Percentiles rank a stretch among this genome's conserved stretches.
Conservation (phyloP, 2,888 invertebrate species). For the Ornithoptera alexandrae region DNA sequence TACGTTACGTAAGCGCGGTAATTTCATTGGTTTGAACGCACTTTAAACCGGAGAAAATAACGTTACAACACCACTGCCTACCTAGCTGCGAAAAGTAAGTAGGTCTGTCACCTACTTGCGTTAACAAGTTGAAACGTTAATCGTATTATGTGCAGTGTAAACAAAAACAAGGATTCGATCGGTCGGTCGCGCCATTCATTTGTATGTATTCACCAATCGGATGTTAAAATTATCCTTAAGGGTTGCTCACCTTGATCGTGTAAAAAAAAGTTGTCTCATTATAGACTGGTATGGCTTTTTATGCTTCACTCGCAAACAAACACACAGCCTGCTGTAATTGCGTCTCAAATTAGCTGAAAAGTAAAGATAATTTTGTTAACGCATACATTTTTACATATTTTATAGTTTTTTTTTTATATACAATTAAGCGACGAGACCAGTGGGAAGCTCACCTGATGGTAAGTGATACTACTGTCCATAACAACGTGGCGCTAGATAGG, state of each 20-base stretch:
- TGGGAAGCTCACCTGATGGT: too few species aligned
- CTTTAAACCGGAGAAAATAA: too few species aligned
- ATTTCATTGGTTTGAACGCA: background rate
- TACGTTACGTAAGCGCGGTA: background rate
- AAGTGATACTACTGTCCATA: too few species aligned
- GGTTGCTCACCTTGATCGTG: constrained; percentile 38
- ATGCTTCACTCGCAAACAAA: constrained; percentile 35
- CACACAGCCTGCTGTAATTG: constrained; percentile 10
- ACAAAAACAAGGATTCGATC: constrained; percentile 1
- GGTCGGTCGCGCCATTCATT: constrained; percentile 27
- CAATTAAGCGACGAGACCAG: too few species aligned
- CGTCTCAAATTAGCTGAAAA: background rate
- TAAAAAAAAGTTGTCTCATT: constrained; percentile 39
- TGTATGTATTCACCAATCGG: constrained; percentile 14
- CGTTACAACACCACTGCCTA: too few species aligned
- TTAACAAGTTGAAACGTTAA: background rate
- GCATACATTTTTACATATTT: too few species aligned
- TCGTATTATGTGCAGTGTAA: background rate
- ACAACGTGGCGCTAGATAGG: too few species aligned
- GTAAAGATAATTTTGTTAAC: background rate
- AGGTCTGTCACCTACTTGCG: background rate
- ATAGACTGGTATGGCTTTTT: constrained; percentile 31
- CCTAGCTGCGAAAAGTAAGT: background rate
- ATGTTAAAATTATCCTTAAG: constrained; percentile 27
- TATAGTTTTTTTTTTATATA: too few species aligned